Evolutionary conservation across 2,888 invertebrate species (phyloP), one percentile per base, ranked within the genome.

Genomic region (Ormia ochracea): DNA sequence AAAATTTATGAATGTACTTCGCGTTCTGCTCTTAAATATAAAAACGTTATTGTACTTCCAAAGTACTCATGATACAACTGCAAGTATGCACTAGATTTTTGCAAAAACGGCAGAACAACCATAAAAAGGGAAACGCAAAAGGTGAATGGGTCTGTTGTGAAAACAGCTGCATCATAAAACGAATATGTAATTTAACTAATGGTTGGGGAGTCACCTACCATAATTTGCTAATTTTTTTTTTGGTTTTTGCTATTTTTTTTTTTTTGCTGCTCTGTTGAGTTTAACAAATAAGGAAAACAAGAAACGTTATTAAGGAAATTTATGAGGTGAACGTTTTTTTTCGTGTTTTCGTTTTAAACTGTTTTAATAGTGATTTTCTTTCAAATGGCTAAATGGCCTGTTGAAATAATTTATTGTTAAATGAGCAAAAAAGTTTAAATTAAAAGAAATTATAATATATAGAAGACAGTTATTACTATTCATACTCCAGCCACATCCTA

Each of bases 171-270:
- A 80, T 61, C 61, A 74, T 58, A 65, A 38, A 36, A 19, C 59
- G 50, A 52, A 33, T 72, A 41, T 76, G 72, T 56, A 80, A 80
- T 80, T 80, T 80, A 63, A 48, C 76, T 76, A 76, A 80, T 80
- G 72, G 61, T 76, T 76, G 56, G 80, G 80, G 70, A 72, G 76
- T 72, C 63, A 76, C 76, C 80, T 76, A 66, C 76, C 66, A 72
- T 80, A 76, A 80, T 80, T 80, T 80, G 80, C 72, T 65, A 70
- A 54, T 63, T 52, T 72, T 72, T 72, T 50, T 17, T 21, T 19
- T n/a, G n/a, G n/a, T 28, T 43, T 54, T 52, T 41, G 23, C 38
- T 43, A 43, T 21, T 5, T 14, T 36, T 38, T 36, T 50, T 17
- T 48, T 43, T 36, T 58, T 65, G 50, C n/a, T 63, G 36, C 54